A percentile compares a stretch with the other conserved stretches of the same genome.
Evolutionary conservation across 2,797 vertebrate genomes (phyloP).

Genomic region (Emydoidea blandingii): DNA sequence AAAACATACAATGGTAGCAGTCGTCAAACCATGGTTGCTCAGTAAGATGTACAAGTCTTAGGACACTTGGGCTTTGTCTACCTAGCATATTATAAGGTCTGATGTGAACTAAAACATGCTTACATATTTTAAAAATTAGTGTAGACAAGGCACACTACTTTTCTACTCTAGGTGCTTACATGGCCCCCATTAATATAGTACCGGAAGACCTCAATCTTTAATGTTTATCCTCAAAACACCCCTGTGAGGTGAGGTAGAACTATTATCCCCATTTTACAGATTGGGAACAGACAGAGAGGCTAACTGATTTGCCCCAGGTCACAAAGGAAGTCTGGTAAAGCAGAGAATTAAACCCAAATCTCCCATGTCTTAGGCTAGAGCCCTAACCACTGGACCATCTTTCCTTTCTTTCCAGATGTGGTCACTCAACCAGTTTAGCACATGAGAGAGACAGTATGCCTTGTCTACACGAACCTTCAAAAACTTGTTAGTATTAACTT

Average conservation of each 20-base stretch:
- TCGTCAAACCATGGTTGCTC: neutral
- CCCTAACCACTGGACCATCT: neutral
- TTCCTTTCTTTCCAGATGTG: neutral
- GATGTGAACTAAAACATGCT: neutral
- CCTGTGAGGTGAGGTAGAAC: neutral
- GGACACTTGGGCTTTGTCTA: neutral
- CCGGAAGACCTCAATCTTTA: neutral
- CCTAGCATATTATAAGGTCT: neutral
- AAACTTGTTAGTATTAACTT: rapidly evolving
- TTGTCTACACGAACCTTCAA: neutral
- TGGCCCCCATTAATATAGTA: neutral
- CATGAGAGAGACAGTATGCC: neutral
- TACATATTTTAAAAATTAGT: neutral
- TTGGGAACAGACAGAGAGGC: neutral
- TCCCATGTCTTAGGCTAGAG: rapidly evolving
- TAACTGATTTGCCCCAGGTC: neutral
- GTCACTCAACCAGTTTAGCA: neutral
- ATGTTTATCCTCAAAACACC: neutral
- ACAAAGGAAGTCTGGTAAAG: neutral
- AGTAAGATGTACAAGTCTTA: neutral
- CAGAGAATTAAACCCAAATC: neutral
- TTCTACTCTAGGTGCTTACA: neutral
- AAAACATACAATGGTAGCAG: neutral
- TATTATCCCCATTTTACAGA: neutral
- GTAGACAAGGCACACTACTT: neutral